These are phyloP conservation scores for Semaprochilodus insignis DNA, from an alignment of 2,797 vertebrate genomes.

Conservation along the genomic window DNA sequence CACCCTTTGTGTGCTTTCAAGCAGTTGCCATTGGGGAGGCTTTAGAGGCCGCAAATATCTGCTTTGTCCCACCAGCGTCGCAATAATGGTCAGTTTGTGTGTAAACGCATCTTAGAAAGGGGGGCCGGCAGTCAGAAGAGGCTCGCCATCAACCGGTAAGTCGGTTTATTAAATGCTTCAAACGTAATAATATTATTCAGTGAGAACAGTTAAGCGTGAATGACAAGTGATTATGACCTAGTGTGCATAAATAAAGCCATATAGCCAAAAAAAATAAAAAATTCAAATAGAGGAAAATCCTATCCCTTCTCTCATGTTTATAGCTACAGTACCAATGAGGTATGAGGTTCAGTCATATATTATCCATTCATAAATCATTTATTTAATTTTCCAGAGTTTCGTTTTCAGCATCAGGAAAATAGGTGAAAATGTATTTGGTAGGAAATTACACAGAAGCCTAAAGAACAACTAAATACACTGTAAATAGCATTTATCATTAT, in stretches of 20 bases:
- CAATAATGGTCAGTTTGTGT: constrained; percentile 50
- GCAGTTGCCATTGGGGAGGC: constrained; percentile 84
- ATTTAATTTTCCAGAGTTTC: too few species aligned
- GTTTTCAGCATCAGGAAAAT: too few species aligned
- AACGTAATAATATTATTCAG: background rate
- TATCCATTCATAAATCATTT: too few species aligned
- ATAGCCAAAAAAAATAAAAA: too few species aligned
- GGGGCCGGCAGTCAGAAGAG: constrained; percentile 33
- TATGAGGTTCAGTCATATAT: background rate
- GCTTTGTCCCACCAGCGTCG: constrained; percentile 36
- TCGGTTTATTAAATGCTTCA: constrained; percentile 14
- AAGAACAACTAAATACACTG: too few species aligned
- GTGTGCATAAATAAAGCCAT: background rate
- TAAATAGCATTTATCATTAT: too few species aligned
- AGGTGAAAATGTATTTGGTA: too few species aligned
- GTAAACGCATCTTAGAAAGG: constrained; percentile 40
- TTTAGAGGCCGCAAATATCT: constrained; percentile 54
- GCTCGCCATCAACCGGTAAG: constrained; percentile 29
- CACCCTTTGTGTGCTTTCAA: constrained; percentile 84
- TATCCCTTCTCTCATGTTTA: background rate
- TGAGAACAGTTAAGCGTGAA: background rate
- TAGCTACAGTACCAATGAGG: background rate
- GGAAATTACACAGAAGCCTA: too few species aligned
- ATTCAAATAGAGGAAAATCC: background rate
- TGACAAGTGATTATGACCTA: background rate